Base-by-base conservation (phyloP, 2,113 vertebrate species). In the Marcusenius ussheri region DNA sequence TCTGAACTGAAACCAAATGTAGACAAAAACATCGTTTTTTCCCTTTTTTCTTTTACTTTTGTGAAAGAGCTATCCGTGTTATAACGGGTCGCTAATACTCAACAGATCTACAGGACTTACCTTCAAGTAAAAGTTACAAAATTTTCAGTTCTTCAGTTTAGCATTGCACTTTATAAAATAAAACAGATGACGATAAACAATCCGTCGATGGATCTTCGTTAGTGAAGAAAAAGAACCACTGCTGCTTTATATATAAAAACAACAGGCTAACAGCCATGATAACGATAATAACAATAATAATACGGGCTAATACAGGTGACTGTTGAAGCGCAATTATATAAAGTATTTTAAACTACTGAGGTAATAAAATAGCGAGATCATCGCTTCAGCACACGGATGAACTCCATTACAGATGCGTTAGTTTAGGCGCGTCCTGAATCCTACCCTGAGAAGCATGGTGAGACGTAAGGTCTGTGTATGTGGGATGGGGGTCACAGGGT, bases 401-500 rank as follows among this genome's bases (percentile, higher is more conserved):
- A 90, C 91, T 95, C 95, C 90, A 95, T 97, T 99, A 99, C 98
- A 99, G 98, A 97, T 99, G 98, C 93, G 98, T 99, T 91, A 99
- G 97, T 96, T 99, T 99, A 93, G 98, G 98, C 90, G 97, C 98
- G 96, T 99, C 98, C 95, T 98, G 97, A 96, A 99, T 97, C 96
- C 98, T 97, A 98, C 98, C 98, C 98, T 99, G 98, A 99, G 98
- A 97, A 93, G 97, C 96, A 95, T 99, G 98, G 94, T 98, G 98
- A 91, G 98, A 98, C 92, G 97, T 98, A 94, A 99, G 98, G 96
- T 99, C 98, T 96, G 98, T 99, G 95, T 99, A 99, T 93, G 98
- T 99, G 92, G 98, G 98, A 90, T 99, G 98, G 92, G 98, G 98
- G 96, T 99, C 98, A 94, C 98, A 99, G 93, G 98, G 98, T 99